These are phyloP conservation scores for Agrilus planipennis DNA, from an alignment of 1,140 invertebrate species.

Conservation along the genomic window DNA sequence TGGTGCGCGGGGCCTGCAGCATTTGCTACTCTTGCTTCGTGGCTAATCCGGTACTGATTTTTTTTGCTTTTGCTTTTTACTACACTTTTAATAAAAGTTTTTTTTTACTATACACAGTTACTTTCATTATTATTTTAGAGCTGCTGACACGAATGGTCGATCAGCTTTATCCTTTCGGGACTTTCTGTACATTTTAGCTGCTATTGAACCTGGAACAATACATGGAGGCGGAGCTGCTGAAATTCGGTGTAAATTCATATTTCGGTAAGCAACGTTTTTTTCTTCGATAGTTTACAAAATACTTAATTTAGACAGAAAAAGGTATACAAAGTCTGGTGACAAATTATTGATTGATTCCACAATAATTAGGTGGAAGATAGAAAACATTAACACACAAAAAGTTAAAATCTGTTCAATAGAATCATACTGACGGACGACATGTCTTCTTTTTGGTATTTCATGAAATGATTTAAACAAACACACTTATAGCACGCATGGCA, in stretches of 20 bases:
- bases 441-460: no score
- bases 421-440: no score
- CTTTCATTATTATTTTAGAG: slow-evolving; percentile 20
- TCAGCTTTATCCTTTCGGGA: slow-evolving; percentile 36
- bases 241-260: slow-evolving; percentile 37
- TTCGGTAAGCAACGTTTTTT: slow-evolving; percentile 24
- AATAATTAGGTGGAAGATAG: no score
- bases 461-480: no score
- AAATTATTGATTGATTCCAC: background rate
- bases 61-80: no score
- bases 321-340: background rate
- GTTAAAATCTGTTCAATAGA: no score
- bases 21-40: no score
- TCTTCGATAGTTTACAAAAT: no score
- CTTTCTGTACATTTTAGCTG: slow-evolving; percentile 33
- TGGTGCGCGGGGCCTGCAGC: no score
- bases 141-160: slow-evolving; percentile 34
- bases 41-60: no score
- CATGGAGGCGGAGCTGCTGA: slow-evolving; percentile 34
- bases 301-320: background rate
- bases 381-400: no score
- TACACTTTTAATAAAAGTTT: background rate
- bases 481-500: no score
- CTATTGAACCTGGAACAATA: slow-evolving; percentile 32
- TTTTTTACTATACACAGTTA: background rate